Percentiles rank a stretch among this genome's conserved stretches.
phyloP scores from a whole-genome alignment of 2,113 vertebrate genomes.

The Holacanthus passer region DNA sequence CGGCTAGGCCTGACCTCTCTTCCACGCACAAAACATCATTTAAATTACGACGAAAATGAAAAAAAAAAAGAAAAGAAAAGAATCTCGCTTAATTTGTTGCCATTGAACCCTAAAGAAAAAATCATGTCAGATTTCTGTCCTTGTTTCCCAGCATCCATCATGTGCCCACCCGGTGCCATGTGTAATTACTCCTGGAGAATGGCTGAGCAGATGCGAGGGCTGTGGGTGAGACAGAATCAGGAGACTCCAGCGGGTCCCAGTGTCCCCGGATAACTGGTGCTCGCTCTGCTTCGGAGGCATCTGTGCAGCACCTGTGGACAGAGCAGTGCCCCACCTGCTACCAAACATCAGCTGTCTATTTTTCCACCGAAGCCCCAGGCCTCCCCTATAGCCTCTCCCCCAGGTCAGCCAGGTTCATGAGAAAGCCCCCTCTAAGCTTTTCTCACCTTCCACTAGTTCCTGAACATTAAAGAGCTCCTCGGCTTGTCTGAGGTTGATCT shows the following conservation, averaged over 20 bases:
- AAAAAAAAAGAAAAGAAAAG: neutral
- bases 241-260: conserved; percentile 72
- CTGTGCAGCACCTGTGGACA: conserved; percentile 86
- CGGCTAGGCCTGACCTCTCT: conserved; percentile 49
- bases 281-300: conserved; percentile 76
- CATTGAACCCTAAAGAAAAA: conserved; percentile 60
- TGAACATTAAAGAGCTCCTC: conserved; percentile 78
- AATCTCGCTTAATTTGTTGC: conserved; percentile 49
- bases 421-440: conserved; percentile 76
- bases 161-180: conserved; percentile 76
- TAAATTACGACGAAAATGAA: conserved; percentile 37
- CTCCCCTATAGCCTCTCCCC: conserved; percentile 48
- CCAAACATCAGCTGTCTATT: conserved; percentile 75
- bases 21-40: conserved; percentile 40
- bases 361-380: conserved; percentile 49
- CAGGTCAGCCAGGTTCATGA: conserved; percentile 79
- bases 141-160: conserved; percentile 79
- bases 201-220: conserved; percentile 85
- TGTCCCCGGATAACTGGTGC: conserved; percentile 77
- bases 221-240: conserved; percentile 73
- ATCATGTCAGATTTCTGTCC: conserved; percentile 63
- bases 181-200: conserved; percentile 84
- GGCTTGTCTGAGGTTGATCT: conserved; percentile 70
- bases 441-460: conserved; percentile 84
- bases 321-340: conserved; percentile 69